Evolutionary conservation across 2,797 vertebrate species (phyloP).

Genomic region (Naso thynnoides): DNA sequence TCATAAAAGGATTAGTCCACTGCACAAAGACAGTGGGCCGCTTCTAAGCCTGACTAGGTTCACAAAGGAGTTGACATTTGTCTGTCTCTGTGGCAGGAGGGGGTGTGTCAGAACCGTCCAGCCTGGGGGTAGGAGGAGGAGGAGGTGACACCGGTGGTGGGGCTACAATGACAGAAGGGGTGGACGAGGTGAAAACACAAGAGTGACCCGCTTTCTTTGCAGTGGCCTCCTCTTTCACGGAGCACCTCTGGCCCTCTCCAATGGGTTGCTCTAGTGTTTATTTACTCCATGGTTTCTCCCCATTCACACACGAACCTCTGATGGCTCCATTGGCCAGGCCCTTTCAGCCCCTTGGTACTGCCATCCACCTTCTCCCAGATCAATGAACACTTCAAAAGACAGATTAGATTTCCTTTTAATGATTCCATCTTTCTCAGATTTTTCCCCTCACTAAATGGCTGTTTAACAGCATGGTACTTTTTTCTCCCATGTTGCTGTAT

Average conservation of each 20-base stretch:
- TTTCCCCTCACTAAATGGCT: constrained; percentile 64
- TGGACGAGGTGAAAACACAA: constrained; percentile 85
- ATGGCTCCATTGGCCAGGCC: constrained; percentile 89
- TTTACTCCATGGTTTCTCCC: constrained; percentile 86
- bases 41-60: constrained; percentile 86
- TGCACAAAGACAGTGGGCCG: constrained; percentile 86
- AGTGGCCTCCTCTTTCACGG: constrained; percentile 81
- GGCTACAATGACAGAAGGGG: constrained; percentile 84
- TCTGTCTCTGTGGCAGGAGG: constrained; percentile 87
- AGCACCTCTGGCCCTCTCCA: constrained; percentile 83
- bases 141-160: constrained; percentile 79
- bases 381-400: constrained; percentile 76
- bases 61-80: constrained; percentile 91
- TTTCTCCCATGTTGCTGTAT: constrained; percentile 32
- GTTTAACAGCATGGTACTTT: constrained; percentile 62
- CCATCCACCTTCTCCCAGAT: constrained; percentile 70
- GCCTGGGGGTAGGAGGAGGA: constrained; percentile 76
- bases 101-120: constrained; percentile 69
- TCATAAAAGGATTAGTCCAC: constrained; percentile 89
- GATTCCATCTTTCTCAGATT: constrained; percentile 75
- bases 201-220: constrained; percentile 83
- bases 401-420: constrained; percentile 83
- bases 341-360: constrained; percentile 51
- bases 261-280: constrained; percentile 86
- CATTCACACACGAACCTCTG: constrained; percentile 85